Evolutionary conservation across 53 echinoderm and acorn worm genomes (phyloP).

Genomic region (Henricia sp.): DNA sequence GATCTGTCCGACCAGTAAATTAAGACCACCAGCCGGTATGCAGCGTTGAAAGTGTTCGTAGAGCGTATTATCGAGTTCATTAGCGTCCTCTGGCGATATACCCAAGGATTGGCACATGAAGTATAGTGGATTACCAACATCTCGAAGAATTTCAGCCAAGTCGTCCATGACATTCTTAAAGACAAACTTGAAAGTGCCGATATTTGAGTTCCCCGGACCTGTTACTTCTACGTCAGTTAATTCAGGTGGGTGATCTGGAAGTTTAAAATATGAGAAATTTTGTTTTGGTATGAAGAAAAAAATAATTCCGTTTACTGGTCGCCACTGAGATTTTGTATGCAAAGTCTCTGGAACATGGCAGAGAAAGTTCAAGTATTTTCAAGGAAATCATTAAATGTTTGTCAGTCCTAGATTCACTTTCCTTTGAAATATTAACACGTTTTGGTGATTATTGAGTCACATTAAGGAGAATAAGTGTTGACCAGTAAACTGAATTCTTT

Average conservation of each 20-base stretch:
- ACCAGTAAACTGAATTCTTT: too few species aligned
- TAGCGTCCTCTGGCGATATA: conserved; percentile 74
- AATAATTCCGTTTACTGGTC: too few species aligned
- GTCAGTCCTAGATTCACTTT: too few species aligned
- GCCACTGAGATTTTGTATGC: too few species aligned
- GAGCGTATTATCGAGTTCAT: conserved; percentile 76
- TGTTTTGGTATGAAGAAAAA: too few species aligned
- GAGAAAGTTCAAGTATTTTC: too few species aligned
- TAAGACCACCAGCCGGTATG: conserved; percentile 59
- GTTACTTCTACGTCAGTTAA: conserved; percentile 14
- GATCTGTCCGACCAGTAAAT: conserved; percentile 20
- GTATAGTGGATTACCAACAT: conserved; percentile 64
- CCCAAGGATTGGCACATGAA: conserved; percentile 83
- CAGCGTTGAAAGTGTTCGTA: conserved; percentile 59
- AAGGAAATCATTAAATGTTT: too few species aligned
- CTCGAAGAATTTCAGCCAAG: conserved; percentile 58
- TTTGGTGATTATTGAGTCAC: too few species aligned
- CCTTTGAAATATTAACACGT: too few species aligned
- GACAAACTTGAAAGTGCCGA: conserved; percentile 34
- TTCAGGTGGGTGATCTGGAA: conserved; percentile 44
- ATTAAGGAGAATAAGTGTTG: too few species aligned
- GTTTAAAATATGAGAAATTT: not conserved
- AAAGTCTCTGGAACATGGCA: too few species aligned
- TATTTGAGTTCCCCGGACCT: not conserved
- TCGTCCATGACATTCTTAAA: conserved; percentile 53